phyloP scores from a whole-genome alignment of 2,113 vertebrate species.

The Nannobrachium achirus region DNA sequence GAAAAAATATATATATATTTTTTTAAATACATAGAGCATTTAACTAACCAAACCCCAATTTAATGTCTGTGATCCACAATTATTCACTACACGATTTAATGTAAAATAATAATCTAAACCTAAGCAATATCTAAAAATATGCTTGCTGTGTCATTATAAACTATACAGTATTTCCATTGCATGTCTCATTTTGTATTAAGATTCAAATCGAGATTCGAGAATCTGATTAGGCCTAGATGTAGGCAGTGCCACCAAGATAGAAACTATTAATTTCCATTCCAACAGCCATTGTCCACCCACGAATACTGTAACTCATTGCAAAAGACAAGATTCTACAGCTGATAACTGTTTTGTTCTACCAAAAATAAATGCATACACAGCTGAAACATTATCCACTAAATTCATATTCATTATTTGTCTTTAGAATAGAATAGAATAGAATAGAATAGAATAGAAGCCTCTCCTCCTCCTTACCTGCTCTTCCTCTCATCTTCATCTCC shows the following conservation, averaged over 20 bases:
- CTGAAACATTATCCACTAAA: neutral
- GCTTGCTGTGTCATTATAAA: too few species aligned
- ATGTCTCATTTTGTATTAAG: conserved; percentile 2
- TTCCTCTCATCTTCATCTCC: conserved; percentile 65
- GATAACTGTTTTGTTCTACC: neutral
- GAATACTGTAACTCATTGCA: conserved; percentile 40
- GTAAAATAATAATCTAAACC: too few species aligned
- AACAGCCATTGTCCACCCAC: conserved; percentile 25
- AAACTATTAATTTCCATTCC: conserved; percentile 46
- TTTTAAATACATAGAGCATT: too few species aligned
- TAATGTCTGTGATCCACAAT: too few species aligned
- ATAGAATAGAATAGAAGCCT: too few species aligned
- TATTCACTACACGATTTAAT: too few species aligned
- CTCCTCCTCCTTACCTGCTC: conserved; percentile 62
- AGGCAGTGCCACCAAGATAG: neutral
- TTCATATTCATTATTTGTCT: neutral
- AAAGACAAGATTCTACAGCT: conserved; percentile 11
- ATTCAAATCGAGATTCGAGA: neutral
- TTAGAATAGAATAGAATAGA: too few species aligned
- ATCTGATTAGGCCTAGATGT: neutral
- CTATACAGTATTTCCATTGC: too few species aligned
- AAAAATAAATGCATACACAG: neutral
- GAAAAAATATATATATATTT: too few species aligned
- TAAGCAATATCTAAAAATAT: too few species aligned
- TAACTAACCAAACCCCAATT: too few species aligned